Evolutionary conservation across 2,113 vertebrate species (phyloP).

Genomic region (Coturnix japonica): DNA sequence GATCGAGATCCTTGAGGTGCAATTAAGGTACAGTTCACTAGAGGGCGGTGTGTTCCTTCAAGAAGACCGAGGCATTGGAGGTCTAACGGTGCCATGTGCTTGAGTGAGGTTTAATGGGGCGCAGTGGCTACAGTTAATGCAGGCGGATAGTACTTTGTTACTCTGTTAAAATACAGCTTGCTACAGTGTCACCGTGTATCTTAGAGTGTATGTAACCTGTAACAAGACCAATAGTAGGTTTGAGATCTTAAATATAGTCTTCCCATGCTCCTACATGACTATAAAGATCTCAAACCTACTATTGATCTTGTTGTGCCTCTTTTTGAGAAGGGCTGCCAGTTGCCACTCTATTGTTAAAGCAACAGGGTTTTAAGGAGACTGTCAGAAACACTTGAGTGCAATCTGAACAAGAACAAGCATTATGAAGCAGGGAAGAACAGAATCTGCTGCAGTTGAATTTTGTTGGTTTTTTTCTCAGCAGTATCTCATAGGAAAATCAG

Average conservation of each 20-base stretch:
- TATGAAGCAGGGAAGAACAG: background rate
- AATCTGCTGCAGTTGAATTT: background rate
- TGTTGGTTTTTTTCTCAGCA: background rate
- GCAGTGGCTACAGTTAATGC: fast-evolving
- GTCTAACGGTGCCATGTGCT: background rate
- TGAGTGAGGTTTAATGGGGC: fast-evolving
- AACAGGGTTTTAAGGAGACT: background rate
- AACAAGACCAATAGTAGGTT: background rate
- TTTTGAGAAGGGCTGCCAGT: background rate
- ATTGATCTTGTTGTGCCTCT: too few relatives aligned
- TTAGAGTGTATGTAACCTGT: fast-evolving
- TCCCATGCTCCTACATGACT: too few relatives aligned
- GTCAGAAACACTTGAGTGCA: background rate
- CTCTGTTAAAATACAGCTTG: background rate
- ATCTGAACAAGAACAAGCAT: background rate
- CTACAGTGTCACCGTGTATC: background rate
- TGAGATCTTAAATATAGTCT: fast-evolving
- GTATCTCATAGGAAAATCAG: background rate
- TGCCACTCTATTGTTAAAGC: background rate
- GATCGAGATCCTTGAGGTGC: fast-evolving
- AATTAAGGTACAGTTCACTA: fast-evolving
- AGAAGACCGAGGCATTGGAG: fast-evolving
- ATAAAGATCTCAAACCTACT: too few relatives aligned
- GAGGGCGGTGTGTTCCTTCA: background rate
- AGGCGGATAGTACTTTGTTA: fast-evolving